phyloP scores from a whole-genome alignment of 2,113 vertebrate genomes.

The Phycodurus eques region DNA sequence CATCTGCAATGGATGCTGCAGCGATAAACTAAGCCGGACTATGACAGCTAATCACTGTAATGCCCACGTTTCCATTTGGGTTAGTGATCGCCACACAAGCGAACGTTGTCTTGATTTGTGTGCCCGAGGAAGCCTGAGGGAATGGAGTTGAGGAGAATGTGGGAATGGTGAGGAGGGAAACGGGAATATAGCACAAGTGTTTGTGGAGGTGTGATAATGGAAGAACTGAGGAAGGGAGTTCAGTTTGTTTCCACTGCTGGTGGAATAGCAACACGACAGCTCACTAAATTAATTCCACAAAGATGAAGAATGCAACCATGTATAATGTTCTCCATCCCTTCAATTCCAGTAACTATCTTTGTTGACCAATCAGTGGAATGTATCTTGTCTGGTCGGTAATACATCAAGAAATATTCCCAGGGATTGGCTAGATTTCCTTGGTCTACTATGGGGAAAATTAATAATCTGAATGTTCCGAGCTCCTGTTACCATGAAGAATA shows the following conservation, averaged over 20 bases:
- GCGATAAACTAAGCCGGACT: constrained; percentile 45
- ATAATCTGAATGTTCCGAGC: no score
- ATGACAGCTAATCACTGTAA: constrained; percentile 70
- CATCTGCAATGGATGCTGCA: constrained; percentile 41
- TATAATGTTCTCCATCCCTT: no score
- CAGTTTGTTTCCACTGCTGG: not conserved
- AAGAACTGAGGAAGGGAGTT: constrained; percentile 6
- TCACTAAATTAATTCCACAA: not conserved
- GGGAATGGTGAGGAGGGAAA: constrained; percentile 37
- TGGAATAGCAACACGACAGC: not conserved
- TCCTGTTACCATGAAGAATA: no score
- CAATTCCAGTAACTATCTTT: not conserved
- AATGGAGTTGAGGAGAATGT: constrained; percentile 41
- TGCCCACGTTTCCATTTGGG: constrained; percentile 57
- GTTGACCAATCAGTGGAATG: not conserved
- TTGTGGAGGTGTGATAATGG: constrained; percentile 55
- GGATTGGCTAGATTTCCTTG: no score
- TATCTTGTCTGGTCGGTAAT: no score
- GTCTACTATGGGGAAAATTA: no score
- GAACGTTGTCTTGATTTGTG: constrained; percentile 62
- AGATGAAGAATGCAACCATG: not conserved
- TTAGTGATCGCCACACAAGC: constrained; percentile 65
- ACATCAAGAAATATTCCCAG: no score
- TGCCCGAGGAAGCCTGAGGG: constrained; percentile 40
- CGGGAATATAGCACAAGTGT: constrained; percentile 33